A percentile compares a stretch with the other conserved stretches of the same genome.
Evolutionary conservation across 2,797 vertebrate species (phyloP).

Genomic region (Notamacropus eugenii): DNA sequence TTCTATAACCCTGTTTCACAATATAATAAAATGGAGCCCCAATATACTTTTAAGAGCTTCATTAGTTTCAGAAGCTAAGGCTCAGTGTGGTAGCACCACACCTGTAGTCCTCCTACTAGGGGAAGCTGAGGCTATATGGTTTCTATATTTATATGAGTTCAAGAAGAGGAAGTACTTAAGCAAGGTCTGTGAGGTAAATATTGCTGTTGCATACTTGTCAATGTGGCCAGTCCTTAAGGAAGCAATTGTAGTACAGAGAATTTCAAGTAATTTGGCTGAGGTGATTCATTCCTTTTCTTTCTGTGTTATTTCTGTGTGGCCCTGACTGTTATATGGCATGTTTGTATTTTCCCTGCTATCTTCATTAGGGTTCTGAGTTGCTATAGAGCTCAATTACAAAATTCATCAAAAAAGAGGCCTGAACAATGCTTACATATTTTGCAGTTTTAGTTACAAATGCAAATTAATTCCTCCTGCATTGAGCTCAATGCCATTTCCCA

Average conservation of each 20-base stretch:
- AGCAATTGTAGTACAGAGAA: background rate
- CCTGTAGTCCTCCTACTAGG: background rate
- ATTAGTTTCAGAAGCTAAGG: background rate
- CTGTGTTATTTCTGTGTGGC: background rate
- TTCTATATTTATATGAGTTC: background rate
- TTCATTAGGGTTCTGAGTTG: background rate
- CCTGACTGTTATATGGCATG: background rate
- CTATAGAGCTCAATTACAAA: background rate
- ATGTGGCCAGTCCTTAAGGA: background rate
- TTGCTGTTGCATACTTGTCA: background rate
- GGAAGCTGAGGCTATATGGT: background rate
- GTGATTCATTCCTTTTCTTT: background rate
- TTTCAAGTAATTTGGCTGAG: background rate
- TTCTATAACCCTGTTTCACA: background rate
- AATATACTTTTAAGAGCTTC: background rate
- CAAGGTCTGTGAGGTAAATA: background rate
- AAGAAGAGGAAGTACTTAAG: background rate
- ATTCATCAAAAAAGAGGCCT: background rate
- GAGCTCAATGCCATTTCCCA: background rate
- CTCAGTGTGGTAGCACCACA: background rate
- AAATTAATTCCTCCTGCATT: background rate
- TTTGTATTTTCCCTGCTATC: background rate
- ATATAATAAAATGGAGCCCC: background rate
- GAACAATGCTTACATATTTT: background rate
- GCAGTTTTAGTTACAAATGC: background rate